A percentile compares a stretch with the other conserved stretches of the same genome.
Evolutionary conservation across 2,888 invertebrate species (phyloP).

Genomic region (Nemotelus pantherinus): DNA sequence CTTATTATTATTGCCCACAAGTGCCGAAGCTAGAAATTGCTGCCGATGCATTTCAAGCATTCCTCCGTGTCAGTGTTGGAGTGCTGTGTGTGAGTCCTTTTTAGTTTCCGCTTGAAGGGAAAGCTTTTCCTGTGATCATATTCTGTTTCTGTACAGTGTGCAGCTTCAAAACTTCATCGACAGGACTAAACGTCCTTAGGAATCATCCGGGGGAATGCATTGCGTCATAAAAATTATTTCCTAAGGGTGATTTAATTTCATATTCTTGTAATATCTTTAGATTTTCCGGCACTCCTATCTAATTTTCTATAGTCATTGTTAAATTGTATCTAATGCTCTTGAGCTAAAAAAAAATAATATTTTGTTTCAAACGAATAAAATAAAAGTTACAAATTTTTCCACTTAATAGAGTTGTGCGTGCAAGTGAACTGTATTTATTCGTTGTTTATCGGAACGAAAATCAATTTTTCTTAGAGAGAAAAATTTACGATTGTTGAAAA

Average conservation of each 20-base stretch:
- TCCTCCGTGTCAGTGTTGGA: not conserved
- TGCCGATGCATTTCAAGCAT: not conserved
- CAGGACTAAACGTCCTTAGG: not conserved
- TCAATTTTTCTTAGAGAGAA: conserved; percentile 8
- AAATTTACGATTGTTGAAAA: conserved; percentile 32
- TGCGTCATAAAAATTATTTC: conserved; percentile 8
- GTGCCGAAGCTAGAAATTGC: not conserved
- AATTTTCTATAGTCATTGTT: no score
- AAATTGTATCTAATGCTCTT: no score
- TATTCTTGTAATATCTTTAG: no score
- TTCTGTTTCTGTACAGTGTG: not conserved
- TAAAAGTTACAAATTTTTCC: no score
- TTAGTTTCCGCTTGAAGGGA: not conserved
- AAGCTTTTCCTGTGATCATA: not conserved
- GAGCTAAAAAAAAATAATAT: conserved; percentile 1
- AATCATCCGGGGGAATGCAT: conserved; percentile 21
- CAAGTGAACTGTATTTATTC: conserved; percentile 22
- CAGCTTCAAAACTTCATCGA: conserved; percentile 4
- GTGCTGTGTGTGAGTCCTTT: not conserved
- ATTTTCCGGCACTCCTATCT: no score
- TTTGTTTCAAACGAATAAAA: not conserved
- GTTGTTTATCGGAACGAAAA: conserved; percentile 8
- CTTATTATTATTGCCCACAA: not conserved
- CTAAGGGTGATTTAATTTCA: no score
- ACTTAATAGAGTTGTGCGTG: conserved; percentile 1